Base-by-base conservation (phyloP, 2,113 vertebrate species). In the Rhea pennata region DNA sequence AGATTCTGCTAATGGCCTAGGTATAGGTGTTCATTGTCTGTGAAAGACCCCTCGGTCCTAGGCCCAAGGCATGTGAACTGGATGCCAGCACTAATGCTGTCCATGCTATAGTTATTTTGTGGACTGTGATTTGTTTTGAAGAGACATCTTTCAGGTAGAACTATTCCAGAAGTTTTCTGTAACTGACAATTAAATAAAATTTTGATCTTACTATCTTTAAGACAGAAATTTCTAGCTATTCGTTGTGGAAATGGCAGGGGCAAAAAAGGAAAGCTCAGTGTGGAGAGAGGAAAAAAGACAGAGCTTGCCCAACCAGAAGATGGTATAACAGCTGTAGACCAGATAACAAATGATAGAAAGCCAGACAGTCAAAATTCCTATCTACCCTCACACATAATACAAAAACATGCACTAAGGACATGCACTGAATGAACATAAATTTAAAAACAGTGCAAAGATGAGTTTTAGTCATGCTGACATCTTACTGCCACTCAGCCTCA, bases 381-480 rank as follows among this genome's bases (percentile, higher is more conserved):
- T 93, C 76, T 91, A 95, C 24, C 50, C 53, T 89, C 70, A 70
- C 12, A 67, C 7, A 23, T 70, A 83, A 76, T 29, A 72, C 6
- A 88, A 74, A 48, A 62, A 84, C 36, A 75, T 44, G 36, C 36
- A 36, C 36, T 36, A 78, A 64, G 53, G 39, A 92, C 58, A 84
- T 31, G 20, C 48, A 85, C 59, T 50, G 40, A 84, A 53, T 78
- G 24, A 39, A 80, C 24, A 72, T 27, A 87, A 61, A 90, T 76
- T 73, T 72, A 5, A 72, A 85, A 72, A 33, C 39, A 50, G 33
- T 12, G 8, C 40, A 54, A 84, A 53, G 10, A 64, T 0, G 0
- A 84, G 23, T 79, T 92, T 93, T 62, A 88, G n/a, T 88, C 73
- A 71, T 23, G n/a, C n/a, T 77, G 22, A 75, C 26, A 84, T 90